Conservation (phyloP, 2,888 invertebrate genomes). For the Erebia aethiops region DNA sequence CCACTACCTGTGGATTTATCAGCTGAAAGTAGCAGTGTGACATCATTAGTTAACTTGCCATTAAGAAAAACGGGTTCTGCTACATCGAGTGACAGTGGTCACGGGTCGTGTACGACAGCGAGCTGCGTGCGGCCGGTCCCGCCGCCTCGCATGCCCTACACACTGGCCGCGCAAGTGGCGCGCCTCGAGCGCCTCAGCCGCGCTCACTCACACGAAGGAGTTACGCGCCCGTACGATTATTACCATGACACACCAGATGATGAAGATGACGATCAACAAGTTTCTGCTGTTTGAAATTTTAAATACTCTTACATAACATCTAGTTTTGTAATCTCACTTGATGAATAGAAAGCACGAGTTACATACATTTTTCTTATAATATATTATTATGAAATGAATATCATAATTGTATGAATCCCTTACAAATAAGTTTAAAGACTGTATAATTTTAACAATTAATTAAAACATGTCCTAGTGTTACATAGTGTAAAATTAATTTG, state of each 20-base stretch:
- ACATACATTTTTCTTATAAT: conserved; percentile 64
- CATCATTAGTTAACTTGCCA: conserved; percentile 94
- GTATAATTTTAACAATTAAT: conserved; percentile 72
- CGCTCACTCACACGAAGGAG: conserved; percentile 94
- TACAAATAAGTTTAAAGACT: conserved; percentile 81
- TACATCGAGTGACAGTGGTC: conserved; percentile 95
- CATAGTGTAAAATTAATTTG: conserved; percentile 72
- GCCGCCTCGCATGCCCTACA: conserved; percentile 87
- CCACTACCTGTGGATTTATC: conserved; percentile 94
- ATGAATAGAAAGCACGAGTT: conserved; percentile 78
- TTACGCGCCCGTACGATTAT: conserved; percentile 89
- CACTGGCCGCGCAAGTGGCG: conserved; percentile 93
- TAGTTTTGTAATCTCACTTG: conserved; percentile 81
- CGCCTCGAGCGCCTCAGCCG: conserved; percentile 91
- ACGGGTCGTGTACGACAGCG: conserved; percentile 87
- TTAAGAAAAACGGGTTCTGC: conserved; percentile 95
- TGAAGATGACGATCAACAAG: conserved; percentile 80
- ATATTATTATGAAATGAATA: conserved; percentile 60
- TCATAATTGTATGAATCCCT: conserved; percentile 62
- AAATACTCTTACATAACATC: conserved; percentile 69
- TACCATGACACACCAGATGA: conserved; percentile 81
- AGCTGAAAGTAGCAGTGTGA: conserved; percentile 97
- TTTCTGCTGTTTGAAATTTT: conserved; percentile 75
- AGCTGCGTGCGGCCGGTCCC: conserved; percentile 86
- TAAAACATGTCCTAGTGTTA: conserved; percentile 78